Base-by-base conservation (phyloP, 2,797 vertebrate species). In the Takifugu rubripes region DNA sequence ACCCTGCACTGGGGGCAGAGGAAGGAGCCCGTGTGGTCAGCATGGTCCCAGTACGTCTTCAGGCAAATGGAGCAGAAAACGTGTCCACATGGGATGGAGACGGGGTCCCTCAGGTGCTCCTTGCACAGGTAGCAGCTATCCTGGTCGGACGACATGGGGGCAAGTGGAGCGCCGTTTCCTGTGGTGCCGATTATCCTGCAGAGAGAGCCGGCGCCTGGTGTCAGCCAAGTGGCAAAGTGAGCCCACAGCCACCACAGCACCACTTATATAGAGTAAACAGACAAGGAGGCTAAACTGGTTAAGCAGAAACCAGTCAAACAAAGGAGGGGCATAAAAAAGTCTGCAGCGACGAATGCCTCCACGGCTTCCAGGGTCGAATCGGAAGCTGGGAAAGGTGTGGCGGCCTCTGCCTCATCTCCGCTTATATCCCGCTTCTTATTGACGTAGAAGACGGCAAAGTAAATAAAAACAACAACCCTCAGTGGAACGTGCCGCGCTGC, bases 1-100 rank as follows among this genome's bases (percentile, higher is more conserved):
- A 92, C 90, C 70, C 74, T 84, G 72, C 92, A 93, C 71, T 91
- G 59, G 0, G 92, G 92, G 66, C 92, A 93, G 49, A 75, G 25
- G 76, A 84, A 93, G 1, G 88, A 72, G n/a, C 90, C 89, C 0
- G 87, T 87, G 61, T 84, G 79, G 63, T 92, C 91, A 2, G 89
- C 81, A 60, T 92, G 91, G 72, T 93, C 91, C 92, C 92, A 93
- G 76, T 93, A 93, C 1, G 91, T 93, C 70, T 89, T 91, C 69
- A 93, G 85, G 71, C 92, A 93, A 61, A 92, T 65, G 50, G 84
- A 77, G 75, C 92, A 93, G 74, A 93, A 92, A 36, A 78, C 47
- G 59, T 93, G 92, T 1, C 91, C 91, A 9, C 92, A 93, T 1
- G 91, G 91, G 62, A 92, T 93, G 62, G 92, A 90, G 61, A 92